A percentile compares a stretch with the other conserved stretches of the same genome.
Conservation (phyloP, 2,888 invertebrate genomes). For the Pollenia angustigena region DNA sequence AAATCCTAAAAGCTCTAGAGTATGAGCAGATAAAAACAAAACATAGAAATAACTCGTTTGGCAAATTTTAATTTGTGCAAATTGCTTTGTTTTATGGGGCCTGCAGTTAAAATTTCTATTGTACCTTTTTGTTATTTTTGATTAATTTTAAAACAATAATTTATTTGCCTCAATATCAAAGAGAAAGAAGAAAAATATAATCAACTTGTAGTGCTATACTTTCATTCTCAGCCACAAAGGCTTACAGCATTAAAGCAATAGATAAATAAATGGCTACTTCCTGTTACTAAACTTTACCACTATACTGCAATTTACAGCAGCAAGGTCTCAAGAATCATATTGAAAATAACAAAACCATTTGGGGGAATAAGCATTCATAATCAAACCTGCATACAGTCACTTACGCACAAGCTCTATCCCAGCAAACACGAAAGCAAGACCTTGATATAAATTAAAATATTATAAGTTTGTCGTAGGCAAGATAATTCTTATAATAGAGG, state of each 20-base stretch:
- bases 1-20: too few relatives aligned
- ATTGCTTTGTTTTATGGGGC: conserved; percentile 29
- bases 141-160: conserved; percentile 64
- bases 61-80: conserved; percentile 33
- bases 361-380: neutral
- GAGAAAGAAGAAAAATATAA: neutral
- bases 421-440: too few relatives aligned
- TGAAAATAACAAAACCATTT: conserved; percentile 38
- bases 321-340: conserved; percentile 23
- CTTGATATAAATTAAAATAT: too few relatives aligned
- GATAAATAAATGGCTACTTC: conserved; percentile 51
- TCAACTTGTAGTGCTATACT: neutral
- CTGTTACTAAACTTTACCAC: neutral
- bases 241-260: neutral
- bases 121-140: conserved; percentile 48
- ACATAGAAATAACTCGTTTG: neutral
- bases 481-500: too few relatives aligned
- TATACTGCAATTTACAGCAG: neutral
- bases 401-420: neutral
- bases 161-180: conserved; percentile 55
- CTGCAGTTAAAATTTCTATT: conserved; percentile 10
- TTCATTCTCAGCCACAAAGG: neutral
- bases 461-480: too few relatives aligned
- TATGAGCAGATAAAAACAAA: too few relatives aligned
- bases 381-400: neutral